Evolutionary conservation across 2,113 vertebrate species (phyloP).

Genomic region (Tinamus guttatus): DNA sequence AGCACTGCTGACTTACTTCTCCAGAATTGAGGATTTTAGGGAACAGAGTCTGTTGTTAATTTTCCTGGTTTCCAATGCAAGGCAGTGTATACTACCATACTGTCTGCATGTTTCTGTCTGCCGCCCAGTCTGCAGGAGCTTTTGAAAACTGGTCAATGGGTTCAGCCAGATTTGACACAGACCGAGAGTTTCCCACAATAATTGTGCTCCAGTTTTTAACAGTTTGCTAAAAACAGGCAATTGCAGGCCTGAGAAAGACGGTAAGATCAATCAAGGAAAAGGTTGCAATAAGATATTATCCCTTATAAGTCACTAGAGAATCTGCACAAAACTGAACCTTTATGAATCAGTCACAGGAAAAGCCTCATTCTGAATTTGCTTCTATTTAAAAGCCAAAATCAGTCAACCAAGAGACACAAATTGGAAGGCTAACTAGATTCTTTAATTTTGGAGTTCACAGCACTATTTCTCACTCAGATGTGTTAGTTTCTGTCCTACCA

Average conservation of each 20-base stretch:
- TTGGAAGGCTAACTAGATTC: neutral
- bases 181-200: constrained; percentile 30
- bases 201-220: neutral
- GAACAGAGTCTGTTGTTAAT: neutral
- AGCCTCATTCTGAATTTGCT: constrained; percentile 23
- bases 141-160: neutral
- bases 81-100: neutral
- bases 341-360: constrained; percentile 22
- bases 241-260: neutral
- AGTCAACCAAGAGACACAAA: neutral
- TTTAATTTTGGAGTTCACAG: neutral
- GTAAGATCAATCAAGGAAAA: neutral
- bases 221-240: neutral
- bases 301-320: neutral
- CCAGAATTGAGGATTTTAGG: neutral
- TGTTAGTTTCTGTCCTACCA: neutral
- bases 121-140: neutral
- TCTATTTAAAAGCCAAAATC: neutral
- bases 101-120: neutral
- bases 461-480: neutral
- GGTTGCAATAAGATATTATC: neutral
- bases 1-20: neutral
- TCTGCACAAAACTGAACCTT: neutral
- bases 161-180: constrained; percentile 28
- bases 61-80: neutral